Conservation (phyloP, 2,113 vertebrate species). For the Phaethon lepturus region DNA sequence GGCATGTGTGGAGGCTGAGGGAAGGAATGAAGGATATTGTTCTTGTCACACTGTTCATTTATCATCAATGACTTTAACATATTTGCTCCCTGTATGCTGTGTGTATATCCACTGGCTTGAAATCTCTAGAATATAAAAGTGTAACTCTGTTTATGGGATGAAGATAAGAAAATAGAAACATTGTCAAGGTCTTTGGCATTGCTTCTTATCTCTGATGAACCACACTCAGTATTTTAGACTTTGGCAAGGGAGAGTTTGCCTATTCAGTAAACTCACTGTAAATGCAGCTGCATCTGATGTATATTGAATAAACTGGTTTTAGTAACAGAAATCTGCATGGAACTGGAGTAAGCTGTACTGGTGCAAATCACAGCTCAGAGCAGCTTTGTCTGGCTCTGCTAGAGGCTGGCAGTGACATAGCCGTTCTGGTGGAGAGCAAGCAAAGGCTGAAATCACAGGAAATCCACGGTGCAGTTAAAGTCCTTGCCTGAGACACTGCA, state of each 20-base stretch:
- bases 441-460: conserved; percentile 30
- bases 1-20: not conserved
- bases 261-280: not conserved
- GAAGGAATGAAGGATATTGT: not conserved
- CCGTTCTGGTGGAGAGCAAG: not conserved
- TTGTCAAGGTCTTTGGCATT: not conserved
- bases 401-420: not conserved
- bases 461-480: not conserved
- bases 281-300: not conserved
- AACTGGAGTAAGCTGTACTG: not conserved
- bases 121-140: not conserved
- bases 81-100: not conserved
- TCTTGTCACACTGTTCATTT: not conserved
- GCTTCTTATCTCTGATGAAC: not conserved
- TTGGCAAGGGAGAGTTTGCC: not conserved
- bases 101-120: not conserved
- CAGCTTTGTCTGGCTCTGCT: not conserved
- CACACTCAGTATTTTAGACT: not conserved
- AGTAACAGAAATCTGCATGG: not conserved
- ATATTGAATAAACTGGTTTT: not conserved
- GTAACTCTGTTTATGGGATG: not conserved
- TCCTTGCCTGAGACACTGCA: not conserved
- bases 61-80: not conserved
- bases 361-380: not conserved
- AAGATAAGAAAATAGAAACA: conserved; percentile 12